Evolutionary conservation across 2,797 vertebrate species (phyloP).

Genomic region (Sebastes itinus): DNA sequence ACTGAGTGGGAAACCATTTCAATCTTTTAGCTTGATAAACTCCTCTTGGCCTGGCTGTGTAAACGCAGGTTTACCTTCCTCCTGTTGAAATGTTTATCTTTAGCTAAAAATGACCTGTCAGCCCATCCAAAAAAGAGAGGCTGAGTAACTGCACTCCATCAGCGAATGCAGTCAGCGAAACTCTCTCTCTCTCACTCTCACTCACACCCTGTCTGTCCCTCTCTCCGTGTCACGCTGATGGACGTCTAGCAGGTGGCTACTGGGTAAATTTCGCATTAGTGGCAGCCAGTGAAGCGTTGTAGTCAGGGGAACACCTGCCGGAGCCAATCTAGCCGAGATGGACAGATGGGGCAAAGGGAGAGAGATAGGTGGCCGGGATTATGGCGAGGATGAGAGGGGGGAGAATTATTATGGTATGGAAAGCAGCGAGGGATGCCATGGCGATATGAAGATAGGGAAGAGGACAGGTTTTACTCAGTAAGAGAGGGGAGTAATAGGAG

Average conservation of each 20-base stretch:
- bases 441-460: constrained; percentile 17
- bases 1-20: constrained; percentile 4
- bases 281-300: constrained; percentile 75
- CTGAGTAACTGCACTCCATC: constrained; percentile 17
- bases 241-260: constrained; percentile 78
- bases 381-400: constrained; percentile 12
- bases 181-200: constrained; percentile 12
- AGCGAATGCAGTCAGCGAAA: constrained; percentile 36
- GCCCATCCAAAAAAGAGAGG: constrained; percentile 13
- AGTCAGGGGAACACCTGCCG: constrained; percentile 81
- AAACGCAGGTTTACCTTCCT: constrained; percentile 10
- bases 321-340: constrained; percentile 78
- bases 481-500: not conserved
- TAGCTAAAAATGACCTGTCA: constrained; percentile 30
- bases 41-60: not conserved
- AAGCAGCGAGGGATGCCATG: not conserved
- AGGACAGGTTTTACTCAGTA: not conserved
- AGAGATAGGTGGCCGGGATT: constrained; percentile 38
- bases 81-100: constrained; percentile 30
- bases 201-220: constrained; percentile 25
- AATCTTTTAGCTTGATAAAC: constrained; percentile 18
- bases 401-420: constrained; percentile 28
- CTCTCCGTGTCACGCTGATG: constrained; percentile 55
- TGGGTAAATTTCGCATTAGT: constrained; percentile 80
- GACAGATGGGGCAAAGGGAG: constrained; percentile 62